Percentiles rank a stretch among this genome's conserved stretches.
phyloP scores from a whole-genome alignment of 2,797 vertebrate species.

The Eutrigla gurnardus region DNA sequence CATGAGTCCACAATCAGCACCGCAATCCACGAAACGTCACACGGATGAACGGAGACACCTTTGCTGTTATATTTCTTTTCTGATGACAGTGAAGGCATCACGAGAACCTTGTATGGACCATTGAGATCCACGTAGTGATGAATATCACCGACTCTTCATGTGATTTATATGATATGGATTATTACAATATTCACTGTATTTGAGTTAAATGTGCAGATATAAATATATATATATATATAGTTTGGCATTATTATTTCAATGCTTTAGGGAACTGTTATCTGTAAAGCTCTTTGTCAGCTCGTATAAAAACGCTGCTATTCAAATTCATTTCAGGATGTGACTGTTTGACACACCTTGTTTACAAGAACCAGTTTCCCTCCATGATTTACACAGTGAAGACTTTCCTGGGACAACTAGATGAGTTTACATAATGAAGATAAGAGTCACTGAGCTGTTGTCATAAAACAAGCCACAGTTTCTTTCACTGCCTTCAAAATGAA shows the following conservation, averaged over 20 bases:
- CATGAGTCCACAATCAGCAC: neutral
- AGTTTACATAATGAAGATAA: neutral
- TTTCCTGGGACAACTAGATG: too few species aligned
- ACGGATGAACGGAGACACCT: neutral
- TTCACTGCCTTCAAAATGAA: neutral
- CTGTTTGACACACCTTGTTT: too few species aligned
- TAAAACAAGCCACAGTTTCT: constrained; percentile 1
- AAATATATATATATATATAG: too few species aligned
- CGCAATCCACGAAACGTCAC: neutral
- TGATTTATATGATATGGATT: too few species aligned
- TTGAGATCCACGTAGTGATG: neutral
- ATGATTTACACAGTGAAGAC: too few species aligned
- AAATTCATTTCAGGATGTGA: too few species aligned
- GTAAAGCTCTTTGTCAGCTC: too few species aligned
- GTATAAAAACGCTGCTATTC: too few species aligned
- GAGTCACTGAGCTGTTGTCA: neutral
- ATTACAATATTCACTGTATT: neutral
- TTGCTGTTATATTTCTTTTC: neutral
- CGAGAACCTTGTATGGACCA: neutral
- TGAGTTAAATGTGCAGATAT: too few species aligned
- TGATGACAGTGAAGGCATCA: neutral
- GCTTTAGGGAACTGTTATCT: too few species aligned
- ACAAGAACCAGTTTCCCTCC: too few species aligned
- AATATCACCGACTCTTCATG: neutral
- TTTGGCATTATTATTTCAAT: too few species aligned